phyloP scores from a whole-genome alignment of 1,140 invertebrate genomes.

The Drosophila quadrilineata region DNA sequence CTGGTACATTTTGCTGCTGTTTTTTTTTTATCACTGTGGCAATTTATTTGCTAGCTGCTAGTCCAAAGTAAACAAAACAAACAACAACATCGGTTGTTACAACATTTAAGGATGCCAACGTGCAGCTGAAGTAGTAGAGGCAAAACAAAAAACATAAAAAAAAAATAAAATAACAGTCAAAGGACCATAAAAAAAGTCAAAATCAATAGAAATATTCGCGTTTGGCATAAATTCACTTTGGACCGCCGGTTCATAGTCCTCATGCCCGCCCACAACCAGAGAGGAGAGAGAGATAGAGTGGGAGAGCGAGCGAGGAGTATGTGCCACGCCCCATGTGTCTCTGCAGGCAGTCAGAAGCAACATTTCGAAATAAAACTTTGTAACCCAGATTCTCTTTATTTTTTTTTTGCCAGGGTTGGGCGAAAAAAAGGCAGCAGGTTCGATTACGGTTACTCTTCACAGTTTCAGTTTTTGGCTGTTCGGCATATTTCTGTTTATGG shows the following conservation, averaged over 20 bases:
- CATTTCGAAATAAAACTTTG: slow-evolving; percentile 56
- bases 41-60: slow-evolving; percentile 62
- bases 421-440: not conserved
- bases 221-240: slow-evolving; percentile 71
- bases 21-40: slow-evolving; percentile 38
- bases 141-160: too few relatives aligned
- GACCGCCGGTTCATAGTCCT: slow-evolving; percentile 5
- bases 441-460: not conserved
- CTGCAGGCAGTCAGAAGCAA: slow-evolving; percentile 28
- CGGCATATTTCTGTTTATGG: slow-evolving; percentile 40
- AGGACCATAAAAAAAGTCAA: slow-evolving; percentile 70
- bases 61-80: slow-evolving; percentile 23
- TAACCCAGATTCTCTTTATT: slow-evolving; percentile 59
- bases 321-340: not conserved
- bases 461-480: slow-evolving; percentile 38
- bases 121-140: not conserved
- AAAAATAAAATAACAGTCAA: slow-evolving; percentile 50
- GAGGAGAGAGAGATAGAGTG: too few relatives aligned
- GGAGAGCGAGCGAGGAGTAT: too few relatives aligned
- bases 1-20: not conserved
- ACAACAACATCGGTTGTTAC: slow-evolving; percentile 26
- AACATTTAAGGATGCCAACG: slow-evolving; percentile 60
- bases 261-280: not conserved
- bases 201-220: slow-evolving; percentile 74
- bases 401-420: not conserved